Conservation (phyloP, 2,113 vertebrate species). For the Pongo abelii region DNA sequence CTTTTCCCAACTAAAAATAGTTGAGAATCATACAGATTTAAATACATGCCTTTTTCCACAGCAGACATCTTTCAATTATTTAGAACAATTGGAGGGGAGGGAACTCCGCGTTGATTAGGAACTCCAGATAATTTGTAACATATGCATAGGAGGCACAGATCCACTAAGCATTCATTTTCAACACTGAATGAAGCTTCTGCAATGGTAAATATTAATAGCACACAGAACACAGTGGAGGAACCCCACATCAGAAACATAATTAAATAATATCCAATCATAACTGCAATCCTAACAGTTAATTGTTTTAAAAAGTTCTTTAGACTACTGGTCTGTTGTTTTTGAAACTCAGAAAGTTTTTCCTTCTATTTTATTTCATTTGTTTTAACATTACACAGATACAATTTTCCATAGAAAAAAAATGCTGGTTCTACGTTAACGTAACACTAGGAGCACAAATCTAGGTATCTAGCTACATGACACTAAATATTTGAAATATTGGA, state of each 20-base stretch:
- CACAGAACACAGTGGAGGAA: not conserved
- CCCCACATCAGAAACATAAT: not conserved
- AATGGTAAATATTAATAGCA: not conserved
- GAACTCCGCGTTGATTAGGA: not conserved
- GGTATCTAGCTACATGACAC: too few species aligned
- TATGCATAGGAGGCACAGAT: not conserved
- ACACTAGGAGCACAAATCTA: not conserved
- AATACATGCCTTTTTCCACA: constrained; percentile 26
- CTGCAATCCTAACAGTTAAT: not conserved
- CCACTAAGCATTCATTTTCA: not conserved
- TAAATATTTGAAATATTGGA: not conserved
- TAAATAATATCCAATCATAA: not conserved
- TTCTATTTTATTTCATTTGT: not conserved
- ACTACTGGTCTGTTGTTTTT: not conserved
- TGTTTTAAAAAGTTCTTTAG: not conserved
- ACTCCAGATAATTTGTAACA: constrained; percentile 15
- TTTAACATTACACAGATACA: constrained; percentile 8
- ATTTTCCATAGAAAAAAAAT: not conserved
- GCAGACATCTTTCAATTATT: constrained; percentile 19
- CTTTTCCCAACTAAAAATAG: constrained; percentile 5
- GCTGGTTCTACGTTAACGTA: not conserved
- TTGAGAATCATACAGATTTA: constrained; percentile 41
- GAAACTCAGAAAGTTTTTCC: not conserved
- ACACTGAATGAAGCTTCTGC: not conserved
- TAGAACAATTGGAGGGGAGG: not conserved